Conservation (phyloP, 1,140 invertebrate genomes). For the Acyrthosiphon pisum region DNA sequence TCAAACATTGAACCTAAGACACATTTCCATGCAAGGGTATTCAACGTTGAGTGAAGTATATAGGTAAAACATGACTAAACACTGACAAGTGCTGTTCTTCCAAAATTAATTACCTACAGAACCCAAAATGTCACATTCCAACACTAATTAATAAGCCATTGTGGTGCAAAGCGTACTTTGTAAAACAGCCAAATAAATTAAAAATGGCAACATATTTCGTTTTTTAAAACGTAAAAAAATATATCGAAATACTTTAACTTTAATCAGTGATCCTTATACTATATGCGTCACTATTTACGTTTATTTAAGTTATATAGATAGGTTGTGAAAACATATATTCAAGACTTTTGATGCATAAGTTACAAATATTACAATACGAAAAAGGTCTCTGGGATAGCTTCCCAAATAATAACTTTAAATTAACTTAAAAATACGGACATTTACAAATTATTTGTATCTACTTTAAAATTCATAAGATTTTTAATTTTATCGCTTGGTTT, state of each 20-base stretch:
- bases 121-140: background rate
- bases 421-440: too few species aligned
- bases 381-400: too few species aligned
- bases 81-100: constrained; percentile 14
- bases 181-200: background rate
- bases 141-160: constrained; percentile 26
- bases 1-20: background rate
- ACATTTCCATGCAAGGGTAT: background rate
- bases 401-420: too few species aligned
- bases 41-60: background rate
- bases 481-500: too few species aligned
- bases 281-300: background rate
- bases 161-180: background rate
- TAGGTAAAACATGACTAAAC: background rate
- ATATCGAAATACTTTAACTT: background rate
- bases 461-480: too few species aligned
- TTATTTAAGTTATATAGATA: background rate
- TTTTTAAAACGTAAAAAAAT: background rate
- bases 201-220: background rate
- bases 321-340: too few species aligned
- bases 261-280: background rate
- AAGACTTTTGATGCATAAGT: too few species aligned
- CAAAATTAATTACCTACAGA: constrained; percentile 27
- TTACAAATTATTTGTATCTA: too few species aligned
- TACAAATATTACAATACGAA: too few species aligned